phyloP scores from a whole-genome alignment of 2,113 vertebrate genomes.

The Lucifuga dentata region DNA sequence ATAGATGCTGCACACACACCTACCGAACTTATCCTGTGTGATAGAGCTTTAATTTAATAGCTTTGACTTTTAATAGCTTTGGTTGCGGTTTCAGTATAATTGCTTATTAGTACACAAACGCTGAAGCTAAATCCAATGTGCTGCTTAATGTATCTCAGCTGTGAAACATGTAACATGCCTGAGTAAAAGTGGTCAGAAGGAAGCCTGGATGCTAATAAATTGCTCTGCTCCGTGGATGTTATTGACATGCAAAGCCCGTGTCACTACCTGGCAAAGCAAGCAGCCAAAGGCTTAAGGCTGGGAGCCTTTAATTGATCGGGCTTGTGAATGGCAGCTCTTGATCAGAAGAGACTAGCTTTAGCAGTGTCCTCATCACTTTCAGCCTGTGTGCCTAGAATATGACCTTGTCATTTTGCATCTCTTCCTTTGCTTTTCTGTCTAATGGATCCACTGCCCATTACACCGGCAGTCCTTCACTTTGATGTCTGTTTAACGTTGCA shows the following conservation, averaged over 20 bases:
- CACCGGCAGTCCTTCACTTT: not conserved
- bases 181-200: conserved; percentile 10
- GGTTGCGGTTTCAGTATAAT: too few relatives aligned
- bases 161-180: conserved; percentile 42
- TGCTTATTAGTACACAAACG: too few relatives aligned
- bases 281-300: conserved; percentile 63
- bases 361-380: conserved; percentile 60
- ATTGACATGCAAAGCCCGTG: conserved; percentile 66
- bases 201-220: conserved; percentile 22
- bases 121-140: conserved; percentile 36
- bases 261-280: conserved; percentile 67
- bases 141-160: conserved; percentile 26
- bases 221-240: conserved; percentile 21
- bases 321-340: conserved; percentile 66
- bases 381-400: conserved; percentile 71
- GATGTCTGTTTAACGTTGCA: conserved; percentile 1
- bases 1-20: too few relatives aligned
- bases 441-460: conserved; percentile 25
- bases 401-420: conserved; percentile 65
- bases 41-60: too few relatives aligned
- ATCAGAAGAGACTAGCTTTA: conserved; percentile 67
- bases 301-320: conserved; percentile 77
- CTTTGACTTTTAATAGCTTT: too few relatives aligned
- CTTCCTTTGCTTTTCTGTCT: conserved; percentile 14
- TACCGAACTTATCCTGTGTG: too few relatives aligned